Percentiles rank a stretch among this genome's conserved stretches.
These are phyloP conservation scores for Drosophila subsilvestris DNA, from an alignment of 2,888 invertebrate species.

Conservation along the genomic window DNA sequence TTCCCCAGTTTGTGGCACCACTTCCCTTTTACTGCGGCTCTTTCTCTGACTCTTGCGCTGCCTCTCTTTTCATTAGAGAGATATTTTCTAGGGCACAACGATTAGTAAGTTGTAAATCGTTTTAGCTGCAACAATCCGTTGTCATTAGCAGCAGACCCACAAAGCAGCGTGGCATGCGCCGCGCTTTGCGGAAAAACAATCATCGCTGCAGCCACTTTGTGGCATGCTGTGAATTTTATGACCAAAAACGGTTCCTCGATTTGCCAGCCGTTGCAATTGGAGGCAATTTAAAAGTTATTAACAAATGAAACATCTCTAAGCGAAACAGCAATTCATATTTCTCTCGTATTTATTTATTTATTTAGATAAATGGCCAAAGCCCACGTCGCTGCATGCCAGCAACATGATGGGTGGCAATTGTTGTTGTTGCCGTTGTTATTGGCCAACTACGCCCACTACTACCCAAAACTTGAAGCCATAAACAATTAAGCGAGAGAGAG, in stretches of 20 bases:
- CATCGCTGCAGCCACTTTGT: slow-evolving; percentile 45
- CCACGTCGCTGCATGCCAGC: slow-evolving; percentile 45
- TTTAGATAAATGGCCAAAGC: slow-evolving; percentile 40
- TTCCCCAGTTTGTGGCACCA: slow-evolving; percentile 13
- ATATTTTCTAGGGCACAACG: slow-evolving; percentile 45
- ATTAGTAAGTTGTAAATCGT: slow-evolving; percentile 44
- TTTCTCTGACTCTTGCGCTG: not conserved
- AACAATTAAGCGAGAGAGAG: slow-evolving; percentile 61
- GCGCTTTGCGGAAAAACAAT: slow-evolving; percentile 43
- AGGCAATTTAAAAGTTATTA: slow-evolving; percentile 74
- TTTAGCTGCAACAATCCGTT: slow-evolving; percentile 38
- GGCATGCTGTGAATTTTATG: slow-evolving; percentile 50
- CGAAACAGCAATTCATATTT: slow-evolving; percentile 19
- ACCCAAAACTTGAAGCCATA: slow-evolving; percentile 51
- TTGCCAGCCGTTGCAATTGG: slow-evolving; percentile 59
- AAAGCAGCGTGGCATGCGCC: slow-evolving; percentile 39
- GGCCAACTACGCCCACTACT: slow-evolving; percentile 49
- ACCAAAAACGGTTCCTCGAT: slow-evolving; percentile 16
- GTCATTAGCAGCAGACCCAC: slow-evolving; percentile 4
- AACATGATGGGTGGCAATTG: slow-evolving; percentile 52
- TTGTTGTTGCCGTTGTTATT: slow-evolving; percentile 9
- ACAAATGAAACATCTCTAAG: slow-evolving; percentile 42
- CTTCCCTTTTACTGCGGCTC: not conserved
- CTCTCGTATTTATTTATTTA: slow-evolving; percentile 29
- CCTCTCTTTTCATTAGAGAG: slow-evolving; percentile 30